A percentile compares a stretch with the other conserved stretches of the same genome.
phyloP scores from a whole-genome alignment of 2,888 invertebrate genomes.

The Sinopyrophorus schimmeli region DNA sequence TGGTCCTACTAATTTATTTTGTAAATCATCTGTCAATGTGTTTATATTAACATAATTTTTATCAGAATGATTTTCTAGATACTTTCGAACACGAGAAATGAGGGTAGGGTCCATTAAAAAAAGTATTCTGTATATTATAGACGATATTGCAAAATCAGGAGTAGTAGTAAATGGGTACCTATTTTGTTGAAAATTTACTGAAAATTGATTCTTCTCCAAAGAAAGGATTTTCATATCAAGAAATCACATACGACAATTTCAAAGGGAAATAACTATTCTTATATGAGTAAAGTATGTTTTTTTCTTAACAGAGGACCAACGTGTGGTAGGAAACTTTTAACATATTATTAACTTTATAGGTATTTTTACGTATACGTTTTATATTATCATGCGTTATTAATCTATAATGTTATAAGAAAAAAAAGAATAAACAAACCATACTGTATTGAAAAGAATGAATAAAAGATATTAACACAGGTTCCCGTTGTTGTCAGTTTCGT shows the following conservation, averaged over 20 bases:
- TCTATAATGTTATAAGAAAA: too few relatives aligned
- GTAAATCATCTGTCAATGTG: slow-evolving; percentile 79
- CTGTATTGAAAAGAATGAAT: too few relatives aligned
- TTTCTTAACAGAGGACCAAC: too few relatives aligned
- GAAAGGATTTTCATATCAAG: slow-evolving; percentile 37
- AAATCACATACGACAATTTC: slow-evolving; percentile 12
- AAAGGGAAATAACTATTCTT: too few relatives aligned
- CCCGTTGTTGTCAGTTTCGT: too few relatives aligned
- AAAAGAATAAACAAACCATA: too few relatives aligned
- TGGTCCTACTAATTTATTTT: slow-evolving; percentile 78
- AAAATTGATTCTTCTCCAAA: slow-evolving; percentile 29
- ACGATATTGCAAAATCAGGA: slow-evolving; percentile 5
- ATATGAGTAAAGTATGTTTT: too few relatives aligned
- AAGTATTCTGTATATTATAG: slow-evolving; percentile 41
- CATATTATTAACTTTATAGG: too few relatives aligned
- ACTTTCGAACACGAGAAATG: slow-evolving; percentile 62
- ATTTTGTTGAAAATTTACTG: slow-evolving; percentile 24
- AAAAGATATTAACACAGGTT: too few relatives aligned
- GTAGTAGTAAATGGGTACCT: slow-evolving; percentile 1
- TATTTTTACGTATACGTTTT: too few relatives aligned
- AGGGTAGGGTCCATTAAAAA: slow-evolving; percentile 56
- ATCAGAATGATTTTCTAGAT: slow-evolving; percentile 78
- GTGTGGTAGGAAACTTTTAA: too few relatives aligned
- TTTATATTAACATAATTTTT: slow-evolving; percentile 81
- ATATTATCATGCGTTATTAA: too few relatives aligned